Conservation (phyloP, 2,113 vertebrate species). For the Scopus umbretta region DNA sequence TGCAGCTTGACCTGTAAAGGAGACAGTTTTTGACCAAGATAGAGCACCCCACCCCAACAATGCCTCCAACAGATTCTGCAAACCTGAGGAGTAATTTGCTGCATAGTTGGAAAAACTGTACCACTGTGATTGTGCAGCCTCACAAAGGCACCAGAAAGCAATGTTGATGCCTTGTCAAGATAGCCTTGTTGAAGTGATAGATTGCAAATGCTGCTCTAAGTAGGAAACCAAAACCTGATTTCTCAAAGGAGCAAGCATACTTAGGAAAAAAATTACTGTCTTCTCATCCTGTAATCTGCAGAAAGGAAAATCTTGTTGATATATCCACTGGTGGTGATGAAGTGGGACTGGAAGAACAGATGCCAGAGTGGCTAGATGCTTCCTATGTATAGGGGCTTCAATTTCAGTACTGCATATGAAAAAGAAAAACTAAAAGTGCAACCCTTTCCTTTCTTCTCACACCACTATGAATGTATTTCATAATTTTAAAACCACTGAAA, state of each 20-base stretch:
- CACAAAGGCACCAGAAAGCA: neutral
- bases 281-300: neutral
- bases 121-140: neutral
- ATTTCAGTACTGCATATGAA: neutral
- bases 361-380: neutral
- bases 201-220: neutral
- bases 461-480: neutral
- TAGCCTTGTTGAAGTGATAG: neutral
- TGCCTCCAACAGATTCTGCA: neutral
- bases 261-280: neutral
- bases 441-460: neutral
- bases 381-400: neutral
- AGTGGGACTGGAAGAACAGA: neutral
- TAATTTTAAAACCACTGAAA: neutral
- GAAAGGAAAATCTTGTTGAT: neutral
- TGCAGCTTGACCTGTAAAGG: neutral
- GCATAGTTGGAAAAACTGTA: neutral
- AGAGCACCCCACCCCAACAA: neutral
- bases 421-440: neutral
- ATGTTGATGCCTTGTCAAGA: neutral
- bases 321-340: neutral
- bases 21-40: neutral
- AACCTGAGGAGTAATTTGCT: neutral
- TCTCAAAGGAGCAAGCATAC: constrained; percentile 7
- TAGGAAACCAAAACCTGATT: constrained; percentile 4